A percentile compares a stretch with the other conserved stretches of the same genome.
phyloP scores from a whole-genome alignment of 2,888 invertebrate genomes.

The Lithodes maja region DNA sequence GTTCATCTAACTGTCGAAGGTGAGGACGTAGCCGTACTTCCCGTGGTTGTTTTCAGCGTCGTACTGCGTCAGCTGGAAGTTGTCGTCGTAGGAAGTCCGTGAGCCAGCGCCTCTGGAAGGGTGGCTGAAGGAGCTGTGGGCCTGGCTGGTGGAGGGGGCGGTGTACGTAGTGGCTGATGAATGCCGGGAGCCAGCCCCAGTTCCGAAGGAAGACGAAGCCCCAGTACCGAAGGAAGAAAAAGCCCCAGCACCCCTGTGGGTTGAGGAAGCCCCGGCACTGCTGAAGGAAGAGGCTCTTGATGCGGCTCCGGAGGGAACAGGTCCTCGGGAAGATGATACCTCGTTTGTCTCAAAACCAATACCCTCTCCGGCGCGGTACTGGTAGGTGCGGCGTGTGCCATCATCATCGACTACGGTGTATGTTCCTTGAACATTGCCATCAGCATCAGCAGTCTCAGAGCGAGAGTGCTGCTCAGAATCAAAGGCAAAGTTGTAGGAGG shows the following conservation, averaged over 20 bases:
- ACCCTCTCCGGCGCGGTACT: conserved; percentile 59
- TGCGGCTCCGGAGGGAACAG: conserved; percentile 28
- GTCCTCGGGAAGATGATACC: conserved; percentile 49
- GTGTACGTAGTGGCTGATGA: background rate
- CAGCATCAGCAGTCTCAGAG: conserved; percentile 66
- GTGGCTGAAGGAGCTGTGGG: conserved; percentile 2
- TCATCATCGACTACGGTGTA: conserved; percentile 64
- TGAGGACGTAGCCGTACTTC: conserved; percentile 49
- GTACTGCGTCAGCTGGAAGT: conserved; percentile 46
- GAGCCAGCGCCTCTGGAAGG: background rate
- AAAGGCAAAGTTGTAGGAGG: conserved; percentile 67
- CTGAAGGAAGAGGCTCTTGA: conserved; percentile 3
- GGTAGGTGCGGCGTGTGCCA: conserved; percentile 53
- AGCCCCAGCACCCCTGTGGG: background rate
- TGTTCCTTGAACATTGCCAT: conserved; percentile 67
- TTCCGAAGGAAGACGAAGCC: background rate
- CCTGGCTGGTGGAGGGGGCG: background rate
- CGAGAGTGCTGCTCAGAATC: conserved; percentile 68
- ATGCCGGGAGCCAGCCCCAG: background rate
- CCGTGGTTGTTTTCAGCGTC: conserved; percentile 23
- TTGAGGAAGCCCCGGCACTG: background rate
- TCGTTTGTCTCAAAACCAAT: conserved; percentile 65
- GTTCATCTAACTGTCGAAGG: conserved; percentile 1
- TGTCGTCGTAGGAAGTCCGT: background rate
- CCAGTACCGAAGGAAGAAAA: background rate